Evolutionary conservation across 2,113 vertebrate species (phyloP).

Genomic region (Anhinga rufa): DNA sequence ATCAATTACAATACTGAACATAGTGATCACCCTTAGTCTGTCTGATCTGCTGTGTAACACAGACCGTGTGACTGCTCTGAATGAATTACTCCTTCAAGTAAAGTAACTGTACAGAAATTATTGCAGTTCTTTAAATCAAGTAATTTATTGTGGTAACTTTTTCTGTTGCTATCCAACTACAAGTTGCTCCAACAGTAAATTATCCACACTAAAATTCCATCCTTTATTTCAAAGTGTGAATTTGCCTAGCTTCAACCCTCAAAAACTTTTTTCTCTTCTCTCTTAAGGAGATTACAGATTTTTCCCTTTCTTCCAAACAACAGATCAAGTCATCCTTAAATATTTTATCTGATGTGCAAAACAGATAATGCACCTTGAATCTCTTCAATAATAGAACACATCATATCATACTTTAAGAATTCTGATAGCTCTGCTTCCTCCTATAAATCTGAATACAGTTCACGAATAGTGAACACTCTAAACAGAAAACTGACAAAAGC

Average conservation of each 20-base stretch:
- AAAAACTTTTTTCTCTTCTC: background rate
- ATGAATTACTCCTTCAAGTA: background rate
- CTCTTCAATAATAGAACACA: background rate
- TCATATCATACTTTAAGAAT: background rate
- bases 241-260: background rate
- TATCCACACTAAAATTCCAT: background rate
- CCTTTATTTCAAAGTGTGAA: background rate
- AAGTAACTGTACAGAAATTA: background rate
- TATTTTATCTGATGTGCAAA: background rate
- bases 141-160: background rate
- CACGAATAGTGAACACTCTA: background rate
- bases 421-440: background rate
- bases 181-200: background rate
- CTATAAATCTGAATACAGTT: background rate
- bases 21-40: background rate
- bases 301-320: background rate
- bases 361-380: background rate
- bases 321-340: background rate
- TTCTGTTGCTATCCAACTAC: background rate
- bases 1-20: background rate
- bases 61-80: background rate
- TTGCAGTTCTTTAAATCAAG: background rate
- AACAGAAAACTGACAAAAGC: background rate
- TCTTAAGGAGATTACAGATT: background rate
- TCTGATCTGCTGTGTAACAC: background rate